phyloP scores from a whole-genome alignment of 1,140 invertebrate genomes.

The Drosophila pallidifrons region DNA sequence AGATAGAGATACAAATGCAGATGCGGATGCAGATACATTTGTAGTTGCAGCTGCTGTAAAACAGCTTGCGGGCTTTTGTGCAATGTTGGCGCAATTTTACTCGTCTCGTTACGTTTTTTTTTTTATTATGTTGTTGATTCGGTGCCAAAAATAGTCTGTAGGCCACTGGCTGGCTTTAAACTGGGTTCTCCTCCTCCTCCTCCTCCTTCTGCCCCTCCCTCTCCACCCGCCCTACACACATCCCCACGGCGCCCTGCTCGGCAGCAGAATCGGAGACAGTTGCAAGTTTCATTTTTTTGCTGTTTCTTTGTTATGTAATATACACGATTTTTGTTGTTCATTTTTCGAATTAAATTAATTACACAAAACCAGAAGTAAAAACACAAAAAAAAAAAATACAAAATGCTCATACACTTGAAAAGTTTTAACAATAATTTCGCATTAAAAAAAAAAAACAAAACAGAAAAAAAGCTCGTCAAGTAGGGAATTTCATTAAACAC shows the following conservation, averaged over 20 bases:
- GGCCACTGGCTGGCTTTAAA: slow-evolving; percentile 58
- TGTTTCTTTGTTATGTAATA: slow-evolving; percentile 74
- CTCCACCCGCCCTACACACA: too few relatives aligned
- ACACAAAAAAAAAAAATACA: slow-evolving; percentile 35
- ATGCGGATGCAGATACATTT: slow-evolving; percentile 10
- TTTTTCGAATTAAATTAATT: slow-evolving; percentile 55
- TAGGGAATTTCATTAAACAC: slow-evolving; percentile 75
- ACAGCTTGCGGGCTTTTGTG: slow-evolving; percentile 59
- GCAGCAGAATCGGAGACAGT: slow-evolving; percentile 33
- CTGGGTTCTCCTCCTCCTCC: slow-evolving; percentile 20
- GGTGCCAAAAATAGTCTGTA: slow-evolving; percentile 78
- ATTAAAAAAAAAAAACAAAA: slow-evolving; percentile 41
- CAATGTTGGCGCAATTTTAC: slow-evolving; percentile 62
- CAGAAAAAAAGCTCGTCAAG: slow-evolving; percentile 61
- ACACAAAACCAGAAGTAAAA: slow-evolving; percentile 28
- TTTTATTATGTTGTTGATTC: slow-evolving; percentile 61
- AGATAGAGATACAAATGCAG: slow-evolving; percentile 4
- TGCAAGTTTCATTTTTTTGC: slow-evolving; percentile 42
- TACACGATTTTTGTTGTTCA: slow-evolving; percentile 65
- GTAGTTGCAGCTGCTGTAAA: slow-evolving; percentile 40
- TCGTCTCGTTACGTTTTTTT: slow-evolving; percentile 43
- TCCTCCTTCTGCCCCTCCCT: not conserved
- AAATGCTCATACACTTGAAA: slow-evolving; percentile 85
- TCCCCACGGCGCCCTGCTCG: not conserved
- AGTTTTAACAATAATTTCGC: slow-evolving; percentile 78